Base-by-base conservation (phyloP, 2,797 vertebrate genomes). In the Pogonophryne albipinna region DNA sequence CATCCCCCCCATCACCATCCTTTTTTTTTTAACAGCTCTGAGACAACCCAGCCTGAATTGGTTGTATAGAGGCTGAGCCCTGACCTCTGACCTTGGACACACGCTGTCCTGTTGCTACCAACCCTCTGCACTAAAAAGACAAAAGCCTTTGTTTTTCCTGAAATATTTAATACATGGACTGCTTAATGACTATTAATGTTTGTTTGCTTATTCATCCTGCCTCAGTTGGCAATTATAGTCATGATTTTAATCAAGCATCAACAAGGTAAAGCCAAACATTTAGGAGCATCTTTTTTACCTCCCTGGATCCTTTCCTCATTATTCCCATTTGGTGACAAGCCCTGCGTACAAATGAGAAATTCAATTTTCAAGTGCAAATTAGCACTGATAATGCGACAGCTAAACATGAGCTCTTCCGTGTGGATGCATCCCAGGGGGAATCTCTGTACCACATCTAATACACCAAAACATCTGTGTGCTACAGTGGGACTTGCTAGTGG, bases 31-130 rank as follows among this genome's bases (percentile, higher is more conserved):
- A 11, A 86, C 62, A 74, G 79, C 85, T 76, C 62, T 58, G 58
- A 70, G 20, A 82, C 67, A 62, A 14, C 56, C 56, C 62, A 65
- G 38, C 38, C 41, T 60, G 66, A 72, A 74, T 78, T 53, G 71
- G 61, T 76, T 82, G 71, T 78, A 75, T n/a, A 16, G 27, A 66
- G 79, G 67, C 68, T 79, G 67, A 79, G 67, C 76, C 58, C 70
- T 88, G 80, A 92, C 85, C 88, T 84, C 60, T 92, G 88, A 91
- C 83, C 83, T 63, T 6, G 2, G 73, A 78, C 87, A 80, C 76
- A 58, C 52, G 76, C 79, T 62, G 53, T 52, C 47, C 51, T 45
- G 66, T 55, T 69, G 63, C 66, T 77, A 82, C 65, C 50, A 61
- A 60, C 69, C 70, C 64, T 66, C 51, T 58, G 38, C 52, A 69